Evolutionary conservation across 2,888 invertebrate genomes (phyloP), one percentile per base, ranked within the genome.

Genomic region (Agonopterix heracliana): DNA sequence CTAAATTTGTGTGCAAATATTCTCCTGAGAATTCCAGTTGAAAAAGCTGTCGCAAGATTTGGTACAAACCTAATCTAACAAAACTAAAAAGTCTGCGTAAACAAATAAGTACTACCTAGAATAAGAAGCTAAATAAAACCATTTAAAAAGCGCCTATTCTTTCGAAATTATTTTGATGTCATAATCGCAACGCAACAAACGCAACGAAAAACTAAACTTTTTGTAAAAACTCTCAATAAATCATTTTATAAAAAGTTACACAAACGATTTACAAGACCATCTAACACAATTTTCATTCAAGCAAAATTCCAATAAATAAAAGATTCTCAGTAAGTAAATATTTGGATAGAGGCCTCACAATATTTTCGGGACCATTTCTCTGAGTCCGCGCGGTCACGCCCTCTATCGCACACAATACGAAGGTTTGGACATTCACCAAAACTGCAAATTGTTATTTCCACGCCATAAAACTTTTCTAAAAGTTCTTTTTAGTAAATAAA

Each of bases 381-480:
- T 44, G 36, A 42, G 52, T 14, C 55, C 53, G 53, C 60, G 61
- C 70, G 78, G 86, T 87, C 85, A 87, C 86, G 87, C 87, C 87
- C 83, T 84, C 80, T 68, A 52, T 34, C 41, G 48, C 47, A 51
- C 61, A 84, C 79, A 84, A 85, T 74, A 60, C 55, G 57, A 64
- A 67, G 68, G 60, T 64, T 64, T 51, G 54, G 48, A 60, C 55
- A 65, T 66, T 70, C 59, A 74, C 79, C 84, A 66, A 68, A 70
- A 80, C 71, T 79, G 81, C 87, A 86, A 88, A 87, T 87, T 86
- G 80, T 81, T 74, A 73, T 80, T 87, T 87, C 86, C 87, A 81
- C 74, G 63, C 78, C 78, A 87, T 87, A 81, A 83, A 85, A 43
- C 81, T 81, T 78, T 76, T 66, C 72, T 71, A 82, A 78, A 78